Base-by-base conservation (phyloP, 2,113 vertebrate species). In the Esox niger region DNA sequence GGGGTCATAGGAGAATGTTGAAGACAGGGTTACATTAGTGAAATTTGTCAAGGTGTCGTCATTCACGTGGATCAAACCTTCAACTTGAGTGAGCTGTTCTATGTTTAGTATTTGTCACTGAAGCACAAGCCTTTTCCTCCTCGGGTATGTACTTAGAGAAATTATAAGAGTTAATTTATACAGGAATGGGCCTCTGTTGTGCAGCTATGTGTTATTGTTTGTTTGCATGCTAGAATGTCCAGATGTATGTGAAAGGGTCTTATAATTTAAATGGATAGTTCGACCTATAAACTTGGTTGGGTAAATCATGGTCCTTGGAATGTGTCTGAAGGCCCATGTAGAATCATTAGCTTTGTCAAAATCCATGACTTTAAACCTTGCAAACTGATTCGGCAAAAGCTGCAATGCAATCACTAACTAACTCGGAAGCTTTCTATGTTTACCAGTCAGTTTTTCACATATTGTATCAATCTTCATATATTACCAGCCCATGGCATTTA, bases 171-270 rank as follows among this genome's bases (percentile, higher is more conserved):
- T 73, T 75, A 54, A 70, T 29, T 58, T 49, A 43, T 17, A 63
- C 64, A 56, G 26, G 77, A 79, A 27, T 4, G 52, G 71, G 35
- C 74, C 46, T n/a, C 69, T 86, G 81, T 87, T 86, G 81, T 88
- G 79, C 56, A 84, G 79, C 73, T 79, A 73, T 66, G 68, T 76
- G 27, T 78, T 61, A 75, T 23, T 76, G 76, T 78, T 81, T 79
- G 66, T 84, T 60, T 82, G 86, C 85, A 89, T 89, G 86, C 73
- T 79, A 84, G 63, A 63, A 63, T 81, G 72, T 84, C 32, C 66
- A 66, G 76, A 69, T 78, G 60, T 82, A 62, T 77, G 15, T 81
- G 62, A 69, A n/a, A n/a, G 3, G 38, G 72, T 68, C 35, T 47
- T 43, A 15, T 43, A 43, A 15, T 43, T 43, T 43, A 43, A 43